Evolutionary conservation across 2,113 vertebrate genomes (phyloP).

Genomic region (Sinocyclocheilus rhinocerous): DNA sequence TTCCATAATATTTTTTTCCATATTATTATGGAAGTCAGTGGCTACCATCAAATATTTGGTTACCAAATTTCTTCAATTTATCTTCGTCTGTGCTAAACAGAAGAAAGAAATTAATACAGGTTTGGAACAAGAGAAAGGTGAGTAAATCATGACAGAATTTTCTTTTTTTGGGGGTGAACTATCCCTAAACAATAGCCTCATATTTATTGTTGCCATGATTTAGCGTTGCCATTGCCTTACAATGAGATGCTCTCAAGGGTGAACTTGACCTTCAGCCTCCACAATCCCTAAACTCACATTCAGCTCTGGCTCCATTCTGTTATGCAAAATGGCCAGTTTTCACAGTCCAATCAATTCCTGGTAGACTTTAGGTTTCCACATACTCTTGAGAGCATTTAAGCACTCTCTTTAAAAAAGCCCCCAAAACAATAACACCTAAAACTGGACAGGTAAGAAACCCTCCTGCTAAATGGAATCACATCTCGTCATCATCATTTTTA

Average conservation of each 20-base stretch:
- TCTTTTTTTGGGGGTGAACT: too few species aligned
- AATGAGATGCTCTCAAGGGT: background rate
- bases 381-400: background rate
- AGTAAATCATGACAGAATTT: too few species aligned
- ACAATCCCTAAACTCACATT: background rate
- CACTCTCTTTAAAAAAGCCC: background rate
- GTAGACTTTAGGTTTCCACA: background rate
- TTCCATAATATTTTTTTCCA: too few species aligned
- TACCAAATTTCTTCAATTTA: too few species aligned
- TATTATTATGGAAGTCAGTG: too few species aligned
- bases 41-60: too few species aligned
- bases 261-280: background rate
- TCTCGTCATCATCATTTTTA: background rate
- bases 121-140: too few species aligned
- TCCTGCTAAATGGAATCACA: background rate
- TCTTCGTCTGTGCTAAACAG: too few species aligned
- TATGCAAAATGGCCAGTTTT: background rate
- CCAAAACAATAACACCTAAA: background rate
- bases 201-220: background rate
- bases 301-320: background rate
- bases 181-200: background rate
- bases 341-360: background rate
- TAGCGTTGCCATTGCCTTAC: background rate
- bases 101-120: too few species aligned
- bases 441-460: background rate